These are phyloP conservation scores for Drosophila paulistorum DNA, from an alignment of 1,140 invertebrate genomes.

Conservation along the genomic window DNA sequence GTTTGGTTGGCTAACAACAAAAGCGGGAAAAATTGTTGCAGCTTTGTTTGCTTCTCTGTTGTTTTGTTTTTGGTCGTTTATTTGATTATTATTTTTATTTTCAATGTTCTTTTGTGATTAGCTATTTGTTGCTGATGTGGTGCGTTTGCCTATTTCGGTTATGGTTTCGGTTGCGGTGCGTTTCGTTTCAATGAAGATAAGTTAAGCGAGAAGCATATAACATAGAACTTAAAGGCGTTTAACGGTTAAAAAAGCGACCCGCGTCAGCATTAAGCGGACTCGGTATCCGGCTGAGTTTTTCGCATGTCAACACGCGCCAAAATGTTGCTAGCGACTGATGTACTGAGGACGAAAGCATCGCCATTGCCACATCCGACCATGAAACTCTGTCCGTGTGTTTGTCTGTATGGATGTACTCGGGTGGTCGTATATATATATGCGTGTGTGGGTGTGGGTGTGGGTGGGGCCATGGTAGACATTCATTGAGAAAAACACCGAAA, in stretches of 20 bases:
- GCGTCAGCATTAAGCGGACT: constrained; percentile 29
- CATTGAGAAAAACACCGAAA: constrained; percentile 54
- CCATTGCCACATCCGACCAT: constrained; percentile 9
- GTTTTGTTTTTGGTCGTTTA: constrained; percentile 19
- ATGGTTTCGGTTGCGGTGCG: neutral
- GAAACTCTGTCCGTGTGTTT: neutral
- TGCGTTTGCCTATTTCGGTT: neutral
- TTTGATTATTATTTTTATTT: constrained; percentile 5
- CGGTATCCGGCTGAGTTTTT: constrained; percentile 55
- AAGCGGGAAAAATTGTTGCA: constrained; percentile 17
- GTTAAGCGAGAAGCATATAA: constrained; percentile 35
- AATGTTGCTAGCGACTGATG: constrained; percentile 81
- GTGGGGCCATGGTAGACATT: constrained; percentile 25
- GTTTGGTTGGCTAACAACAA: constrained; percentile 21
- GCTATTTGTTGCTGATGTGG: neutral
- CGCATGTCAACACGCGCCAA: constrained; percentile 82
- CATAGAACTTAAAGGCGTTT: constrained; percentile 64
- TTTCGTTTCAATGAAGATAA: neutral
- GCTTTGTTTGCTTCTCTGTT: constrained; percentile 9
- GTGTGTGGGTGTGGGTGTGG: neutral
- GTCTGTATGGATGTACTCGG: neutral
- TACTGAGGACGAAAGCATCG: constrained; percentile 25
- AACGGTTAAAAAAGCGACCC: constrained; percentile 65
- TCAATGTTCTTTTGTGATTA: neutral
- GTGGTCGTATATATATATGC: neutral